phyloP scores from a whole-genome alignment of 1,140 invertebrate genomes.

The Anastatus disparis region DNA sequence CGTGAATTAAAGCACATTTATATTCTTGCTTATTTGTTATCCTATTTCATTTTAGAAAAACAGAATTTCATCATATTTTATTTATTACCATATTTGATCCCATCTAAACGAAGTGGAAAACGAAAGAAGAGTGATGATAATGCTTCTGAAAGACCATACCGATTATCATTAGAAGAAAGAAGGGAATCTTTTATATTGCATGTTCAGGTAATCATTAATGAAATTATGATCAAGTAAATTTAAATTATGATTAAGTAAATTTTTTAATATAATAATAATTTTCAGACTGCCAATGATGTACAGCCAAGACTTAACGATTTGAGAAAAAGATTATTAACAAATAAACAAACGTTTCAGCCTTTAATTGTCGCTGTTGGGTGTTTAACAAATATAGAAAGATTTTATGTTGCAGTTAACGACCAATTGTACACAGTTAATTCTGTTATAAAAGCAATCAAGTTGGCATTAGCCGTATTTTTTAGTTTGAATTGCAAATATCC shows the following conservation, averaged over 20 bases:
- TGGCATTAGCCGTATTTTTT: no score
- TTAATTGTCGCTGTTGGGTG: no score
- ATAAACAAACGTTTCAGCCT: background rate
- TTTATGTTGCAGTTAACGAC: no score
- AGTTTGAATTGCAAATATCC: no score
- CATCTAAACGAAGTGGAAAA: background rate
- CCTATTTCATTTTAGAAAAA: no score
- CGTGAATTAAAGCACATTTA: no score
- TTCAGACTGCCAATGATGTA: background rate
- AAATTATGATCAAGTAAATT: no score
- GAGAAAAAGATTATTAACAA: background rate
- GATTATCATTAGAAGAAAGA: background rate
- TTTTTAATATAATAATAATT: background rate
- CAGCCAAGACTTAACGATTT: background rate
- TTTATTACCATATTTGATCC: background rate
- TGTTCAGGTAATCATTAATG: background rate
- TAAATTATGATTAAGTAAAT: no score
- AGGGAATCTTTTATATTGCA: background rate
- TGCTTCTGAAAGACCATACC: background rate
- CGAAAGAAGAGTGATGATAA: background rate
- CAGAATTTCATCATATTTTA: background rate
- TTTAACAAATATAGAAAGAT: no score
- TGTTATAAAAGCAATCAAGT: no score
- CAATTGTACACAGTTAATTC: no score
- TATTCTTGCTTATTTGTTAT: background rate